Base-by-base conservation (phyloP, 2,888 invertebrate species). In the Tiliacea aurago region DNA sequence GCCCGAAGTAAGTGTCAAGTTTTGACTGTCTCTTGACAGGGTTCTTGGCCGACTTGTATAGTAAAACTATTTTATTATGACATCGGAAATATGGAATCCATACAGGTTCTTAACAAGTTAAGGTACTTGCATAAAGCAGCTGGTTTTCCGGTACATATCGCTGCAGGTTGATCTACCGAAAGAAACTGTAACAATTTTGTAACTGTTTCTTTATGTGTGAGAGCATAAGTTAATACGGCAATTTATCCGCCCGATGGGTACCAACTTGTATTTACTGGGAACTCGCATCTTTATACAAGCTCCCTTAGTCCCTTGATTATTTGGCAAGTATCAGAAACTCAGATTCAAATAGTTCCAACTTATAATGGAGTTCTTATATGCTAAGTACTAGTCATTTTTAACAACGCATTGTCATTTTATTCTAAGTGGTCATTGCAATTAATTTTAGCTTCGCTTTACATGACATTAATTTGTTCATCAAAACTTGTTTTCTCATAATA, bases 361-460 rank as follows among this genome's bases (percentile, higher is more conserved):
- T 55, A 56, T 59, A 76, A 74, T 10, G 28, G 55, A 76, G 77
- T 73, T 86, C 83, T 87, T 81, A 82, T 85, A 84, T 78, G 75
- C 88, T 90, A 84, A 82, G 76, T 91, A 89, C 94, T 94, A 94
- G 94, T 94, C 94, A 94, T 93, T 93, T 92, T 92, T 91, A 92
- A 91, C 88, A 87, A 89, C 85, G 87, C 87, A 87, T 86, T 87
- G 84, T 86, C 80, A 81, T 85, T 82, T 84, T 73, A 79, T 83
- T 76, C 69, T 53, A 75, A 78, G 73, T 76, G 72, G 70, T 78
- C 83, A 74, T 77, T 87, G 84, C 88, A 88, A 88, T 86, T 89
- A 88, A 84, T 88, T 84, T 86, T 87, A 88, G 79, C 83, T 84
- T 83, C 70, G 76, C 85, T 63, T 71, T 73, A 73, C 77, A 78